Conservation (phyloP, 2,113 vertebrate species). For the Casuarius casuarius region DNA sequence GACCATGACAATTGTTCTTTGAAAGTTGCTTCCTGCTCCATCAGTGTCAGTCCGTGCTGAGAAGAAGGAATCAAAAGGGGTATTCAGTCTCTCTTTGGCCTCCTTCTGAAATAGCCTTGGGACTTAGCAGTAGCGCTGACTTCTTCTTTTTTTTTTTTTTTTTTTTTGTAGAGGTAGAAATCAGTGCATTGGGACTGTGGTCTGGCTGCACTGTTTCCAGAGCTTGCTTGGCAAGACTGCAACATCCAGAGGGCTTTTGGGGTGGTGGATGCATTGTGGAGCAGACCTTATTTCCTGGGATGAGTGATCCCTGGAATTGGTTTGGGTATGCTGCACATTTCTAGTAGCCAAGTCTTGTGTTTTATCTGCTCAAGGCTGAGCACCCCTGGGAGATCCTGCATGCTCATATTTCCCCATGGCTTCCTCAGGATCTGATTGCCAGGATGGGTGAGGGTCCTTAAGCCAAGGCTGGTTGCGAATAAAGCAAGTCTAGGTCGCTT, state of each 20-base stretch:
- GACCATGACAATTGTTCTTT: background rate
- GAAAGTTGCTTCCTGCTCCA: background rate
- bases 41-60: background rate
- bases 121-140: background rate
- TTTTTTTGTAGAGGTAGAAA: background rate
- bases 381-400: background rate
- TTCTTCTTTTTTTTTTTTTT: background rate
- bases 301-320: background rate
- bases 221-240: background rate
- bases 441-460: background rate
- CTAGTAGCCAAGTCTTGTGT: background rate
- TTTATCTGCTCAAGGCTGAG: background rate
- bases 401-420: background rate
- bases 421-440: background rate
- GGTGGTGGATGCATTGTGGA: background rate
- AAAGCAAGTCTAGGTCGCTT: background rate
- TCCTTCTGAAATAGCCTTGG: background rate
- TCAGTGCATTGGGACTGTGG: background rate
- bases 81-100: background rate
- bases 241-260: background rate
- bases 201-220: background rate
- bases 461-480: background rate
- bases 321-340: background rate
- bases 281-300: background rate
- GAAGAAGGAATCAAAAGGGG: background rate